These are phyloP conservation scores for Aphaenogaster rudis DNA, from an alignment of 1,140 invertebrate species.

Conservation along the genomic window DNA sequence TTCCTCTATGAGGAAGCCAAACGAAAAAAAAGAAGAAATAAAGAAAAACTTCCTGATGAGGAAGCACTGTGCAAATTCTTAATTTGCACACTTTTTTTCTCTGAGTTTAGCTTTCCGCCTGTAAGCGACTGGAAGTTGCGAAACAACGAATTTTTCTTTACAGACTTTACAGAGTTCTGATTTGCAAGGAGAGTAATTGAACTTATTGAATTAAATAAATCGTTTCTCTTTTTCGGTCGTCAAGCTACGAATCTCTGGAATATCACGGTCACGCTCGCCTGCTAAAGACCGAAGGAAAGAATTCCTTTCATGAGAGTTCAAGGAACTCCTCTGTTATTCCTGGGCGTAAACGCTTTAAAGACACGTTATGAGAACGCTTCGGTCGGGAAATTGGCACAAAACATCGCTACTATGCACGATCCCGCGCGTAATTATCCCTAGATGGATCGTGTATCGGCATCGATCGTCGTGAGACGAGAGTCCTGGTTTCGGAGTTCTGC, in stretches of 20 bases:
- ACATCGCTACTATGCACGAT: background rate
- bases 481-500: background rate
- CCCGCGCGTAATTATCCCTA: background rate
- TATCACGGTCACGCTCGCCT: slow-evolving; percentile 1
- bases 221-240: background rate
- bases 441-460: background rate
- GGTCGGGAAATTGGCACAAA: background rate
- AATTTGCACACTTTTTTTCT: too few species aligned
- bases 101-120: background rate
- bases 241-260: background rate
- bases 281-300: background rate
- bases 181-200: background rate
- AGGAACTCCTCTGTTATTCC: slow-evolving; percentile 38
- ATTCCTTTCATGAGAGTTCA: slow-evolving; percentile 37
- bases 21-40: too few species aligned
- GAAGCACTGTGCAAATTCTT: too few species aligned
- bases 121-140: background rate
- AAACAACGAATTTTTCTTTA: background rate
- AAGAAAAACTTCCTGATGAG: too few species aligned
- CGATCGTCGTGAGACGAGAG: background rate
- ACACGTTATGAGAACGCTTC: slow-evolving; percentile 14
- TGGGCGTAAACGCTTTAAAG: background rate
- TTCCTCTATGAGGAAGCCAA: too few species aligned
- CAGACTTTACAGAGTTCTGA: background rate
- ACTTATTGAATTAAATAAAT: background rate